Base-by-base conservation (phyloP, 1,140 invertebrate genomes). In the Diachasma alloeum region DNA sequence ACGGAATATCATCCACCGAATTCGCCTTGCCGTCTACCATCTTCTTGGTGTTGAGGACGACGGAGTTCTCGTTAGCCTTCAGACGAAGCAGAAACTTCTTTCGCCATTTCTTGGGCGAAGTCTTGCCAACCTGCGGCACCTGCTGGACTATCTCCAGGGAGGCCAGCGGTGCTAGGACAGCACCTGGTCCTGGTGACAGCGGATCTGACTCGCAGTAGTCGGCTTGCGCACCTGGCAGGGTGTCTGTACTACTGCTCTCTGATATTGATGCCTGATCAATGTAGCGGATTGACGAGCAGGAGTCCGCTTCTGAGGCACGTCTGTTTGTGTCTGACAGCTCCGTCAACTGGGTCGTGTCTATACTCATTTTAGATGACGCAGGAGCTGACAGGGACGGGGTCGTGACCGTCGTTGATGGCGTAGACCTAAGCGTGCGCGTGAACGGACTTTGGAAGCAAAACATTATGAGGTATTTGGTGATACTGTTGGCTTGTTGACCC, bases 391-490 rank as follows among this genome's bases (percentile, higher is more conserved):
- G 48, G 4, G 59, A 63, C 26, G 83, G 77, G 6, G 79, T 76
- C 69, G 78, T 78, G 66, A 59, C 74, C 67, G 72, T 68, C 6
- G 79, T 74, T n/a, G 76, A 46, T 31, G 44, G n/a, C 6, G 26
- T 77, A 63, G 80, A 75, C 17, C 87, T 86, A 53, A 86, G 83
- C 1, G 82, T 77, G 66, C 89, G 83, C 67, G 88, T 85, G 71
- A 90, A 90, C 24, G 88, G 89, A 63, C 87, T 87, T 78, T 89
- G 87, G 72, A 90, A 90, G 78, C 88, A 90, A 78, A 90, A 90
- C 89, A 90, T 90, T 68, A 11, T 68, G 0, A 39, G 15, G 0
- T n/a, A n/a, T 39, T 39, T n/a, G 26, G 36, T 53, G 48, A 17
- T 13, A 9, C 10, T 42, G 0, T 4, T 42, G 9, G 1, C 13